These are phyloP conservation scores for Sebastes matsubarae DNA, from an alignment of 2,797 vertebrate species.

Conservation along the genomic window DNA sequence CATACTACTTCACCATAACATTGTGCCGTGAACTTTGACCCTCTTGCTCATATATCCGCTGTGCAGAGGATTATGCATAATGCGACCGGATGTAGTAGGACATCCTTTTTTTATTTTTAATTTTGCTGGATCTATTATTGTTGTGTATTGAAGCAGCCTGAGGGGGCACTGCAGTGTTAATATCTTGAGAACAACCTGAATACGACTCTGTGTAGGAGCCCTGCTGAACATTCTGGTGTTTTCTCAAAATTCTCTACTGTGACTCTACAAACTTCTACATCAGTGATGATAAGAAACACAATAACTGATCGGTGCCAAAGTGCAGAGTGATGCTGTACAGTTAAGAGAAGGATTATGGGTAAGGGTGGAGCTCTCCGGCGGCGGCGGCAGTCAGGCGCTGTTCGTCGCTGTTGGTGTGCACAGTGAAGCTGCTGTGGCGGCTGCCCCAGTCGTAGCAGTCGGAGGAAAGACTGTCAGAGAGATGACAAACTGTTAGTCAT, in stretches of 20 bases:
- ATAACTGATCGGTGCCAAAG: slow-evolving; percentile 33
- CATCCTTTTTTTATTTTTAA: too few species aligned
- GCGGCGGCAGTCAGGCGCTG: slow-evolving; percentile 76
- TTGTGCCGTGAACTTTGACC: too few species aligned
- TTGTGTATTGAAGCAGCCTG: not conserved
- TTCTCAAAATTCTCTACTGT: not conserved
- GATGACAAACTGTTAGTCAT: not conserved
- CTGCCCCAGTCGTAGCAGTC: slow-evolving; percentile 89
- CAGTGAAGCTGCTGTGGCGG: slow-evolving; percentile 86
- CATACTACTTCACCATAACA: too few species aligned
- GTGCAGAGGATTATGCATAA: too few species aligned
- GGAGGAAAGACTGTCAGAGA: slow-evolving; percentile 80
- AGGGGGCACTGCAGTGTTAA: not conserved
- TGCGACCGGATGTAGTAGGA: too few species aligned
- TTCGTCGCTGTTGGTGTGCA: slow-evolving; percentile 81
- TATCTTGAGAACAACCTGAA: not conserved
- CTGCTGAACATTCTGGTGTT: not conserved
- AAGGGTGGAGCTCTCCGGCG: slow-evolving; percentile 81
- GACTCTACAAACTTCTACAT: not conserved
- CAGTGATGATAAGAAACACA: slow-evolving; percentile 13
- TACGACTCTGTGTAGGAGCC: not conserved
- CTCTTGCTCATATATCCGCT: too few species aligned
- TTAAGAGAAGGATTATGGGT: slow-evolving; percentile 52
- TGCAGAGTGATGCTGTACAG: slow-evolving; percentile 53
- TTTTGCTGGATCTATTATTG: not conserved